Conservation (phyloP, 2,113 vertebrate species). For the Corydoras sp. region DNA sequence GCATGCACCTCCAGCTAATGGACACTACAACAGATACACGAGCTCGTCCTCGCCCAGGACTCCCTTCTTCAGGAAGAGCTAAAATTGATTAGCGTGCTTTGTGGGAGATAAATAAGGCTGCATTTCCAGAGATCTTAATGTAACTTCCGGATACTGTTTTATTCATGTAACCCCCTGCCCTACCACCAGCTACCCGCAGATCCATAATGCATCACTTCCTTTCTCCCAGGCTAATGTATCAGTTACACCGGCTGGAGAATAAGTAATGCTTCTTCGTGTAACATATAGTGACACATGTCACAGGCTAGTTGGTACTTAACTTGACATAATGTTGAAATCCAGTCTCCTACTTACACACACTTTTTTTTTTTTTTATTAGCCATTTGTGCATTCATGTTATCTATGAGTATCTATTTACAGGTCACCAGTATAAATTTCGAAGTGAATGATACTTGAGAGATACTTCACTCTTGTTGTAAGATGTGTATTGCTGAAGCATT, state of each 20-base stretch:
- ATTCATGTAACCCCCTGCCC: conserved; percentile 32
- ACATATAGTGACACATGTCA: neutral
- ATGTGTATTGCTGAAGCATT: too few species aligned
- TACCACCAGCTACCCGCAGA: neutral
- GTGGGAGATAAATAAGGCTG: conserved; percentile 34
- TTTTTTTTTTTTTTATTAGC: too few species aligned
- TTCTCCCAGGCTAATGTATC: conserved; percentile 23
- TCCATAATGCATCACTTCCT: conserved; percentile 30
- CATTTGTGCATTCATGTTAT: too few species aligned
- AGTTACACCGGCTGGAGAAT: conserved; percentile 7
- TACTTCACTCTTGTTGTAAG: too few species aligned
- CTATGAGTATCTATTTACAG: too few species aligned
- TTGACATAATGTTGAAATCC: too few species aligned
- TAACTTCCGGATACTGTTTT: conserved; percentile 40
- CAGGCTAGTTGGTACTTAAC: neutral
- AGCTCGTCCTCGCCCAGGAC: conserved; percentile 13
- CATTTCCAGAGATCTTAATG: conserved; percentile 37
- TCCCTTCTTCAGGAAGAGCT: conserved; percentile 24
- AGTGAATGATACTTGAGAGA: too few species aligned
- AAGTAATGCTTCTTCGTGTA: neutral
- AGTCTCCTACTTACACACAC: too few species aligned
- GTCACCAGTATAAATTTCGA: too few species aligned
- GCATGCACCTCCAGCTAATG: neutral
- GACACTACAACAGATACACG: conserved; percentile 9
- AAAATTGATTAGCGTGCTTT: conserved; percentile 40